These are phyloP conservation scores for Acipenser transmontanus DNA, from an alignment of 2,797 vertebrate species.

Conservation along the genomic window DNA sequence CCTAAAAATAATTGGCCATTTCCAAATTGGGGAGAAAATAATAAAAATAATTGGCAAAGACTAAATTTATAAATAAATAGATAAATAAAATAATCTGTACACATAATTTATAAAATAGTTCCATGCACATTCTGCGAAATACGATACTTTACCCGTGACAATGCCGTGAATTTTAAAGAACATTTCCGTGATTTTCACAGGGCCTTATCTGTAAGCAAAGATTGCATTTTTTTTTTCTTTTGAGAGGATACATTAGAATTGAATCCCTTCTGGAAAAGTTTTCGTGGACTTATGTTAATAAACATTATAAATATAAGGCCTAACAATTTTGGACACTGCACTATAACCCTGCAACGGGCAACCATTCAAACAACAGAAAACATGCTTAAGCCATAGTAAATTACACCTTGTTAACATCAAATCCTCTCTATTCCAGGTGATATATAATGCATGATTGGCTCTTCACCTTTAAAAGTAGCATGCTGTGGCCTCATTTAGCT, in stretches of 20 bases:
- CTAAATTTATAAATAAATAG: no score
- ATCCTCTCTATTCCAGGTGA: background rate
- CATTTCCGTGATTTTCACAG: no score
- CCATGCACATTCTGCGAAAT: no score
- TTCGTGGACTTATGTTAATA: background rate
- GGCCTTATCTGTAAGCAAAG: background rate
- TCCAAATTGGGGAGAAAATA: no score
- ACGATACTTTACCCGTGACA: no score
- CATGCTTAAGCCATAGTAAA: background rate
- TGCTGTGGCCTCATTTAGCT: conserved; percentile 56
- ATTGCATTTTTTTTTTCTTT: background rate
- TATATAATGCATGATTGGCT: conserved; percentile 32
- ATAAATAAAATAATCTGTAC: no score
- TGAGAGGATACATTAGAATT: no score
- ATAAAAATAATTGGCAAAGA: no score
- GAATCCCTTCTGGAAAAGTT: background rate
- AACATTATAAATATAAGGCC: background rate
- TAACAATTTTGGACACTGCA: background rate
- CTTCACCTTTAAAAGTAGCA: conserved; percentile 31
- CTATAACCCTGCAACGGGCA: background rate
- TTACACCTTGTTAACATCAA: background rate
- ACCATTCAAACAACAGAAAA: background rate
- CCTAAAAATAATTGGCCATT: no score
- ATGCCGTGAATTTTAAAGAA: no score
- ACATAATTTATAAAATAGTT: no score